Base-by-base conservation (phyloP, 2,888 invertebrate genomes). In the Axea sp. region DNA sequence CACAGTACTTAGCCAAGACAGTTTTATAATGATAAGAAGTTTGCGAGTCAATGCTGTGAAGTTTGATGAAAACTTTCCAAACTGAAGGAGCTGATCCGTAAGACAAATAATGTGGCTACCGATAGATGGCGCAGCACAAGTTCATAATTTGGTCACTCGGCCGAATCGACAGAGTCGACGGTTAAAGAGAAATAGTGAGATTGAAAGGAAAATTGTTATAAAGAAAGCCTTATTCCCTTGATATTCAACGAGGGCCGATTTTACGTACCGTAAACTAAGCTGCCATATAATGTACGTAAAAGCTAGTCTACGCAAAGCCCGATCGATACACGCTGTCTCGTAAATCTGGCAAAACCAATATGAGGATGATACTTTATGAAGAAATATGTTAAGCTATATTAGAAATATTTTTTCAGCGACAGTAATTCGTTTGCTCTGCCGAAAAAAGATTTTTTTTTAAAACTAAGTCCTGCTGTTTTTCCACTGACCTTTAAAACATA, bases 321-420 rank as follows among this genome's bases (percentile, higher is more conserved):
- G 67, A 53, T 65, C 73, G 73, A 73, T 60, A 67, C 53, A 60
- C 37, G 30, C 28, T 67, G 67, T 68, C 68, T 68, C 60, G 62
- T 73, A 68, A 73, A 73, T 73, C 73, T 73, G 30, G 49, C 33
- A 62, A 62, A 73, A 68, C 67, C 73, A 55, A 73, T 67, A 73
- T 60, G 55, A 62, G 51, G 45, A 68, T 64, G 62, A 57, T 68
- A 57, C 55, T 68, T 68, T 62, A 73, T 73, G 68, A 68, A 68
- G 62, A 68, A 73, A 73, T 68, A 73, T 73, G 68, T 73, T 73
- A 62, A 60, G 55, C 28, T 53, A 35, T 30, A 35, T 37, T 57
- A 64, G 62, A 68, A 68, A 73, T 68, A 62, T 73, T 62, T 49
- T n/a, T 59, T 35, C 57, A 26, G 11, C 12, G 28, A 28, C 24